Conservation (phyloP, 2,113 vertebrate species). For the Ailuropoda melanoleuca region DNA sequence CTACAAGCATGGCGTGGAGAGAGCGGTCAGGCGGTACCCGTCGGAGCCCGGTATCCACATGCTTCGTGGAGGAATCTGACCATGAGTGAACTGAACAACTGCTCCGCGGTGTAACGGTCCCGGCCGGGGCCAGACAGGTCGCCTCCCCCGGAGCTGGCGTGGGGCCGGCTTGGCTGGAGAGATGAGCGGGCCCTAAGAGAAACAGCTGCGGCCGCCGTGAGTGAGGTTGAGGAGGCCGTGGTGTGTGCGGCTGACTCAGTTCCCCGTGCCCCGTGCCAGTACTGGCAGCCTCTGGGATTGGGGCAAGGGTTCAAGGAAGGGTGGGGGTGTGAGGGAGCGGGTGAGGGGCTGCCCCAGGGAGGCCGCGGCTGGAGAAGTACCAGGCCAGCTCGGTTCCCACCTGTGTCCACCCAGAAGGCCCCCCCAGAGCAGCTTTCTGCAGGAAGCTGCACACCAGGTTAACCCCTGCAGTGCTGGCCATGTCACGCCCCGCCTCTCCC, state of each 20-base stretch:
- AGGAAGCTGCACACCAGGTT: background rate
- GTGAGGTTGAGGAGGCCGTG: background rate
- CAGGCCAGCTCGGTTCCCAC: background rate
- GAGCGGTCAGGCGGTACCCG: background rate
- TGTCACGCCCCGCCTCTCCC: background rate
- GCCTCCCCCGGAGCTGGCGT: background rate
- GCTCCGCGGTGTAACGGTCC: background rate
- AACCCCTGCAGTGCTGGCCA: background rate
- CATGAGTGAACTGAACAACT: background rate
- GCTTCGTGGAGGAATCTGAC: fast-evolving
- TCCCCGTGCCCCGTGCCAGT: background rate
- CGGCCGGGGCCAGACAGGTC: background rate
- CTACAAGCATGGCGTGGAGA: fast-evolving
- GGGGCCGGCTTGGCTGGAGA: background rate
- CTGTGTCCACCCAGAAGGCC: background rate
- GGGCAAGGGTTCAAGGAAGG: background rate
- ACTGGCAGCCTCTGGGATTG: background rate
- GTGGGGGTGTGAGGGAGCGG: background rate
- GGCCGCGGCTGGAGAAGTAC: too few species aligned
- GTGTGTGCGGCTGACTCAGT: conserved; percentile 10
- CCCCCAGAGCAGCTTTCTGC: background rate
- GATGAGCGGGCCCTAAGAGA: background rate
- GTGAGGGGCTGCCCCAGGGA: background rate
- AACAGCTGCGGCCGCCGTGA: background rate
- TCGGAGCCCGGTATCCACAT: fast-evolving